Conservation (phyloP, 2,888 invertebrate species). For the Tribolium freemani region DNA sequence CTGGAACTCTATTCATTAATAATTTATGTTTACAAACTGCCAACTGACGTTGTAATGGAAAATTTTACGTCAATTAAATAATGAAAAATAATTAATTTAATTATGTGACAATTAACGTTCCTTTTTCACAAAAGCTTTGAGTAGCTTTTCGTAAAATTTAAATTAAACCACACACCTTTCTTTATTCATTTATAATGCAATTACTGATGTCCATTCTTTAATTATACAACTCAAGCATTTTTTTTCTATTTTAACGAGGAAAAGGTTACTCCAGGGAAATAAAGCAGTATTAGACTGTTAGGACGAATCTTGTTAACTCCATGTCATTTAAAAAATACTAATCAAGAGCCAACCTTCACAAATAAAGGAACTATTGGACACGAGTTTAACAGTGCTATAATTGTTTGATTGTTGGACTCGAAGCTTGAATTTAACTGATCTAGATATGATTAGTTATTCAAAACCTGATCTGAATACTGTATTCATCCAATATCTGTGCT, state of each 20-base stretch:
- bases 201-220: slow-evolving; percentile 31
- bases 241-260: slow-evolving; percentile 31
- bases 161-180: slow-evolving; percentile 35
- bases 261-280: slow-evolving; percentile 19
- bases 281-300: slow-evolving; percentile 3
- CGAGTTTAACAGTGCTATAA: neutral
- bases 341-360: neutral
- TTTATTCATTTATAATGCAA: slow-evolving; percentile 38
- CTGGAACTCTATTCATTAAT: neutral
- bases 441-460: neutral
- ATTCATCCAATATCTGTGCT: neutral
- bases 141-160: slow-evolving; percentile 36
- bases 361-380: neutral
- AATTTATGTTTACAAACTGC: slow-evolving; percentile 7
- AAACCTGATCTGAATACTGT: neutral
- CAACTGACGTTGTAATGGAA: neutral
- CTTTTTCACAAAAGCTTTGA: slow-evolving; percentile 15
- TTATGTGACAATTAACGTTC: slow-evolving; percentile 35
- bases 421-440: neutral
- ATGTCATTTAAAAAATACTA: neutral
- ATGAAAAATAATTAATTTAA: slow-evolving; percentile 41
- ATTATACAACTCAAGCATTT: slow-evolving; percentile 17
- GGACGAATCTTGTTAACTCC: neutral
- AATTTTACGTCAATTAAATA: slow-evolving; percentile 34
- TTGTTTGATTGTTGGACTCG: neutral